Conservation (phyloP, 2,888 invertebrate genomes). For the Pseudococcus longispinus region DNA sequence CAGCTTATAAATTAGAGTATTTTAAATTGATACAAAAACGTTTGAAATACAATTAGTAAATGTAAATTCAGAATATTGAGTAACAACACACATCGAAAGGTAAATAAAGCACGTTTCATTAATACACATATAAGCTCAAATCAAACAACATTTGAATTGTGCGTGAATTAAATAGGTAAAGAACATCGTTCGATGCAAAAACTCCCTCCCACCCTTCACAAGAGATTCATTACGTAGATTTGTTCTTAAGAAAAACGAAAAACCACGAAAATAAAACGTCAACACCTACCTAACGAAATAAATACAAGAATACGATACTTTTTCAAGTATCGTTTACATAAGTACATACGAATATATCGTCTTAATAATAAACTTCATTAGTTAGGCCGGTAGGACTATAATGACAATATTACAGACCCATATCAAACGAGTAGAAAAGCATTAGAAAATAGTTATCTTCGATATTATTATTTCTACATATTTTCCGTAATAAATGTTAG, state of each 20-base stretch:
- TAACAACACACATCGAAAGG: not conserved
- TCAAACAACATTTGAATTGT: constrained; percentile 45
- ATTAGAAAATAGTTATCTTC: not conserved
- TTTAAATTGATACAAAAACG: too few relatives aligned
- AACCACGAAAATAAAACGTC: not conserved
- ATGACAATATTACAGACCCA: not conserved
- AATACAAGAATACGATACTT: not conserved
- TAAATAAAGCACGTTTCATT: constrained; percentile 6
- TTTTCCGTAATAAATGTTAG: not conserved
- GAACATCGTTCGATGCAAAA: not conserved
- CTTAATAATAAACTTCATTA: not conserved
- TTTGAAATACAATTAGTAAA: too few relatives aligned
- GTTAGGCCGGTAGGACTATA: not conserved
- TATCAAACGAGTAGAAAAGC: not conserved
- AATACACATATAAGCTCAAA: constrained; percentile 22
- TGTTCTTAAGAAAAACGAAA: not conserved
- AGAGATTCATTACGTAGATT: not conserved
- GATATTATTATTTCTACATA: not conserved
- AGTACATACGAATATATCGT: not conserved
- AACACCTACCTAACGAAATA: not conserved
- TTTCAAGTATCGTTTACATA: not conserved
- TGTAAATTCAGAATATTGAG: too few relatives aligned
- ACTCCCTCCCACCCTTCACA: not conserved
- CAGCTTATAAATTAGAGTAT: too few relatives aligned
- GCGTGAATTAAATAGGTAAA: constrained; percentile 10